phyloP scores from a whole-genome alignment of 2,888 invertebrate species.

The Nemotelus nigrinus region DNA sequence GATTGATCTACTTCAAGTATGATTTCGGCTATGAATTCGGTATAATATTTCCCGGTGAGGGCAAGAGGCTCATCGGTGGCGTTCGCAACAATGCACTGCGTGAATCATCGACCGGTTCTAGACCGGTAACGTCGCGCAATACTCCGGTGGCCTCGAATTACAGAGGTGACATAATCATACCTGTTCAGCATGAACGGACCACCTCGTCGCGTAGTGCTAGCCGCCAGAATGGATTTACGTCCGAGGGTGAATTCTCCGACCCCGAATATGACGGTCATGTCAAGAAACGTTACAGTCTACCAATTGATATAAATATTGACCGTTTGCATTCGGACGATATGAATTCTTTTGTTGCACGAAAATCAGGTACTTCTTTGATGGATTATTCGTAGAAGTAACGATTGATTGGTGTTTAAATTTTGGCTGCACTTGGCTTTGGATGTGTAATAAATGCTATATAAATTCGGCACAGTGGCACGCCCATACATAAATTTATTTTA shows the following conservation, averaged over 20 bases:
- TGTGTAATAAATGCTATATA: no score
- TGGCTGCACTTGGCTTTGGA: no score
- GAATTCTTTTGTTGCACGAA: slow-evolving; percentile 43
- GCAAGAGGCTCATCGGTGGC: slow-evolving; percentile 66
- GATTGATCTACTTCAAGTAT: slow-evolving; percentile 82
- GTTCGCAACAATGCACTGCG: slow-evolving; percentile 43
- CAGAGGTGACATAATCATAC: slow-evolving; percentile 73
- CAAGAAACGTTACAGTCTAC: slow-evolving; percentile 65
- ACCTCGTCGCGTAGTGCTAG: slow-evolving; percentile 40
- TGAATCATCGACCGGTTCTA: background rate
- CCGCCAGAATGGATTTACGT: slow-evolving; percentile 59
- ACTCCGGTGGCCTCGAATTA: background rate
- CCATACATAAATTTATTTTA: no score
- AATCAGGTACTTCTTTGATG: slow-evolving; percentile 50
- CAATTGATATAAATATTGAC: slow-evolving; percentile 63
- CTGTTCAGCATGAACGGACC: slow-evolving; percentile 74
- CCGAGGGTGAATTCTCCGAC: slow-evolving; percentile 72
- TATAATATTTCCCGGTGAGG: slow-evolving; percentile 75
- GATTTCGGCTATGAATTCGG: slow-evolving; percentile 85
- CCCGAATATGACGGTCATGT: slow-evolving; percentile 65
- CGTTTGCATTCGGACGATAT: slow-evolving; percentile 61
- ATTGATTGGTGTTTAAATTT: slow-evolving; percentile 8
- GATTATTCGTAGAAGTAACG: background rate
- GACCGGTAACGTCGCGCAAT: background rate
- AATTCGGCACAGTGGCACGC: no score